phyloP scores from a whole-genome alignment of 2,797 vertebrate genomes.

The Denticeps clupeoides region DNA sequence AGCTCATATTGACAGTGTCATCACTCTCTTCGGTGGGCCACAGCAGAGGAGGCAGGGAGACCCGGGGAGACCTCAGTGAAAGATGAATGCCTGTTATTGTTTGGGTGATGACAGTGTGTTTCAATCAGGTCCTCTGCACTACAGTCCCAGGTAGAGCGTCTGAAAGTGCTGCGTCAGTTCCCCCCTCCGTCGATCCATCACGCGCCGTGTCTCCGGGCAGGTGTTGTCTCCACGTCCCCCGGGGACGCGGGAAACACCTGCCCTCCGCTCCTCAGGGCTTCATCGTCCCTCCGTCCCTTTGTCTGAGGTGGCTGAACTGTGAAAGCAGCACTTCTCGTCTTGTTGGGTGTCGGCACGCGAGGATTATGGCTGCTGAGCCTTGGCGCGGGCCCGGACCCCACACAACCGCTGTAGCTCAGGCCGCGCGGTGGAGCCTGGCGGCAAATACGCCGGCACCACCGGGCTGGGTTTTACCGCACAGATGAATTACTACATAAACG shows the following conservation, averaged over 20 bases:
- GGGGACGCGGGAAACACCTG: conserved; percentile 69
- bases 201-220: conserved; percentile 62
- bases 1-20: no score
- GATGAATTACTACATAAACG: conserved; percentile 27
- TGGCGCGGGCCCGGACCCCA: conserved; percentile 42
- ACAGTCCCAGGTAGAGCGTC: conserved; percentile 70
- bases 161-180: conserved; percentile 73
- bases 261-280: conserved; percentile 50
- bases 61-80: conserved; percentile 29
- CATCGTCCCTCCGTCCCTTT: conserved; percentile 56
- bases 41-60: conserved; percentile 36
- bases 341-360: conserved; percentile 59
- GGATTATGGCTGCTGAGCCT: conserved; percentile 49
- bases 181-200: conserved; percentile 73
- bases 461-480: conserved; percentile 26
- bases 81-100: conserved; percentile 80
- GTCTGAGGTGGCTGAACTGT: conserved; percentile 62
- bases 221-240: conserved; percentile 58
- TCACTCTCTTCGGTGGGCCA: conserved; percentile 42
- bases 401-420: no score
- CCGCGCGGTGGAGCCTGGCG: no score
- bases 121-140: conserved; percentile 77
- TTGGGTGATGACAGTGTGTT: conserved; percentile 78
- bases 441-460: no score
- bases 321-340: conserved; percentile 70